Evolutionary conservation across 2,888 invertebrate species (phyloP), one percentile per base, ranked within the genome.

Genomic region (Drosophila stalkeri): DNA sequence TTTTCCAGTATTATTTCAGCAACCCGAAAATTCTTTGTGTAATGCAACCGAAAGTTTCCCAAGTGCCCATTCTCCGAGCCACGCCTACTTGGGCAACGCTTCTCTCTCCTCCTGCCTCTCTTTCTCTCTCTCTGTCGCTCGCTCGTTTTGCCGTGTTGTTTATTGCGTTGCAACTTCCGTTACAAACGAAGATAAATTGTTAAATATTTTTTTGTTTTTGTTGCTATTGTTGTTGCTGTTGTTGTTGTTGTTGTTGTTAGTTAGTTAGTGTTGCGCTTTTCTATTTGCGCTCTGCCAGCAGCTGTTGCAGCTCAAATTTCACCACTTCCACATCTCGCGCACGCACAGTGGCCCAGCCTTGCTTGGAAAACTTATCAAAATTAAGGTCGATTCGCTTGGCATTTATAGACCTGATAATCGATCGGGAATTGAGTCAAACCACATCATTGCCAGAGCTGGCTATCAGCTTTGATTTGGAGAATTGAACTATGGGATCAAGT

Each of bases 101-200:
- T 57, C 39, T 37, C 14, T 5, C 16, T 16, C 16, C 12, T 12
- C 16, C 39, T 16, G 5, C 5, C 37, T 2, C 39, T 39, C 39
- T 44, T 18, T 44, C 43, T 11, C 43, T 43, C 9, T 18, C 44
- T 2, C 44, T 0, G 64, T 64, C 41, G 6, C 7, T 39, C 37
- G 37, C 37, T 39, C 65, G 60, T 77, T 33, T 75, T 79, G 75
- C 70, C 64, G 81, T 74, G 89, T 84, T 84, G 84, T 84, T 84
- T 84, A 84, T 89, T 86, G 87, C 87, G 81, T 70, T 84, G 84
- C 89, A 86, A 85, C 86, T 89, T 86, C 90, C 86, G 86, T 75
- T 78, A 66, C 88, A 87, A 86, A 86, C 86, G 86, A 86, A 86
- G 86, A 86, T 86, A 89, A 85, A 89, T 86, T 85, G 88, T 89